Base-by-base conservation (phyloP, 2,113 vertebrate genomes). In the Alouatta palliata region DNA sequence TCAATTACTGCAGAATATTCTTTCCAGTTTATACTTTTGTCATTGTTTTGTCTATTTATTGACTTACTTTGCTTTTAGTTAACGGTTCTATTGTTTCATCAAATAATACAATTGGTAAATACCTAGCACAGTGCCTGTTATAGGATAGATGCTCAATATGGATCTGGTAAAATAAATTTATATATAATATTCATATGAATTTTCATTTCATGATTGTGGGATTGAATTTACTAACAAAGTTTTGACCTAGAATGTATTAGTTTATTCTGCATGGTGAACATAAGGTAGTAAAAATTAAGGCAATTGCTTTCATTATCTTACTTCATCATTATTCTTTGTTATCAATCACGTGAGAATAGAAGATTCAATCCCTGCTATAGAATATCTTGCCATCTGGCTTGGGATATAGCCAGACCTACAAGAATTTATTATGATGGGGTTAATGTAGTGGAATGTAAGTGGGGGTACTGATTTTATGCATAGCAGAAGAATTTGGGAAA, bases 1-100 rank as follows among this genome's bases (percentile, higher is more conserved):
- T 92, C 30, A n/a, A 11, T 84, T 70, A 30, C 19, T 91, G 7
- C 23, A 87, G 77, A 89, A 80, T 45, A 71, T 49, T 94, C 27
- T 66, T 68, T 77, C 61, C 16, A 21, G 8, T 66, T 64, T 77
- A 58, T 6, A 71, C 10, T 85, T 90, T 86, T 84, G 37, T 75
- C 54, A 85, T 70, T 84, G 32, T 91, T 94, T 91, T 92, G 71
- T 94, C 89, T 92, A 77, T n/a, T 84, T 23, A 49, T 77, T 90
- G 54, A 54, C 9, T 86, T 64, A 45, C 7, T 43, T 76, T 90
- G n/a, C 45, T 97, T 91, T 87, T 68, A 75, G 43, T 89, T 83
- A 81, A 54, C 91, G 71, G 71, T 83, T 73, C n/a, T 82, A 9
- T 90, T 79, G 6, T 35, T 6, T 73, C 47, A 87, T 89, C 32